These are phyloP conservation scores for Lineus longissimus DNA, from an alignment of 1,140 invertebrate species.

Conservation along the genomic window DNA sequence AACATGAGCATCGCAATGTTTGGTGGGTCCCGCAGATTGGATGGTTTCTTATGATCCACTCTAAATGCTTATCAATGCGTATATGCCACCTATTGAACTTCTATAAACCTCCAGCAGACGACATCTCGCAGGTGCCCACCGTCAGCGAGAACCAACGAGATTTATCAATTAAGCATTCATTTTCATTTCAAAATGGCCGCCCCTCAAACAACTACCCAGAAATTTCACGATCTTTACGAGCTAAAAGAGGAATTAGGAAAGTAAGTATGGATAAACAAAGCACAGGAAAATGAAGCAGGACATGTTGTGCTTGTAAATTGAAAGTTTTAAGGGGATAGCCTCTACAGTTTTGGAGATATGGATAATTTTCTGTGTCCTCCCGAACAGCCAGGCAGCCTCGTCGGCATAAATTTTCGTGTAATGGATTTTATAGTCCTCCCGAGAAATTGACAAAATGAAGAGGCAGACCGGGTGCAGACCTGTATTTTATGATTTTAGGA, in stretches of 20 bases:
- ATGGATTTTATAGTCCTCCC: not conserved
- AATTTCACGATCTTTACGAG: constrained; percentile 99
- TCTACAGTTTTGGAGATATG: not conserved
- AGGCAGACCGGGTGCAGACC: no score
- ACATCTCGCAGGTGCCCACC: no score
- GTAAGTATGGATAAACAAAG: constrained; percentile 65
- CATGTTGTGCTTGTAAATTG: not conserved
- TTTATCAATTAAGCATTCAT: no score
- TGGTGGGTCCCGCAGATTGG: no score
- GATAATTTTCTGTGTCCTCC: not conserved
- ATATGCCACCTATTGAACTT: no score
- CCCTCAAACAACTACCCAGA: constrained; percentile 50
- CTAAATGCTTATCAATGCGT: no score
- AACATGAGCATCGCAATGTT: no score
- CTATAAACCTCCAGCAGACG: no score
- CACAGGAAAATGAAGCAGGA: not conserved
- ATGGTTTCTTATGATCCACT: no score
- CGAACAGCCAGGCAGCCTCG: not conserved
- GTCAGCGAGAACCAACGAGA: no score
- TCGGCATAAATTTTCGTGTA: not conserved
- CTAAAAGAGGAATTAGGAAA: constrained; percentile 99
- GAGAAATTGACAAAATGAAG: no score
- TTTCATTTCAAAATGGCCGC: constrained; percentile 49
- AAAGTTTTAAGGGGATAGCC: not conserved
- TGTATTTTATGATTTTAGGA: no score